phyloP scores from a whole-genome alignment of 2,113 vertebrate genomes.

The Pomatorhinus ruficollis region DNA sequence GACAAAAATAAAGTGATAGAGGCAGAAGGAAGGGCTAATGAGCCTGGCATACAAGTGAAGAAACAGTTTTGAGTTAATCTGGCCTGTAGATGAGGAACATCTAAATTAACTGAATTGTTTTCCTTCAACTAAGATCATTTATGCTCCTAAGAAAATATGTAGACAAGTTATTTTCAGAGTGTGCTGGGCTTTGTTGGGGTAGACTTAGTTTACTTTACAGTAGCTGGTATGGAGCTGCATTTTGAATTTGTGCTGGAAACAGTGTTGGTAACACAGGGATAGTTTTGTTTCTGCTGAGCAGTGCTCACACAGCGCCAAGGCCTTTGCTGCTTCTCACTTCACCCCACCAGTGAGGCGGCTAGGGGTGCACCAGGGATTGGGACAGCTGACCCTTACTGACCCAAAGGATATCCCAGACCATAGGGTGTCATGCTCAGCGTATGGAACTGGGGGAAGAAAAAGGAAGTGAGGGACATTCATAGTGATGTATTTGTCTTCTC shows the following conservation, averaged over 20 bases:
- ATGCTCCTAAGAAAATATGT: not conserved
- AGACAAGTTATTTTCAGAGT: not conserved
- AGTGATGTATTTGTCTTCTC: not conserved
- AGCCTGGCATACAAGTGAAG: not conserved
- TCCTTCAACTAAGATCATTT: not conserved
- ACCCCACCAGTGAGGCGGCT: accelerated
- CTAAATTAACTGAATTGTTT: not conserved
- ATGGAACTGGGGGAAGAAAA: not conserved
- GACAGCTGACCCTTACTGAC: not conserved
- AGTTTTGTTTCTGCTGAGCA: accelerated
- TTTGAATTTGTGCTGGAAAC: not conserved
- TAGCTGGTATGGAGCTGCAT: accelerated
- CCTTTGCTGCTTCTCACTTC: not conserved
- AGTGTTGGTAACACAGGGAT: not conserved
- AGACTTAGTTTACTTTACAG: not conserved
- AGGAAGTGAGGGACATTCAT: not conserved
- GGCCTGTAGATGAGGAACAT: not conserved
- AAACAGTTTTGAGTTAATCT: not conserved
- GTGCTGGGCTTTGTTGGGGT: not conserved
- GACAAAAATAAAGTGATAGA: not conserved
- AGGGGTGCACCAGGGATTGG: not conserved
- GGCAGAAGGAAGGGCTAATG: not conserved
- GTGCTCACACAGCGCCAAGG: not conserved
- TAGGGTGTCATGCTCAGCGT: not conserved
- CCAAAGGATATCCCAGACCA: accelerated